phyloP scores from a whole-genome alignment of 1,140 invertebrate species.

The Coelopa frigida region DNA sequence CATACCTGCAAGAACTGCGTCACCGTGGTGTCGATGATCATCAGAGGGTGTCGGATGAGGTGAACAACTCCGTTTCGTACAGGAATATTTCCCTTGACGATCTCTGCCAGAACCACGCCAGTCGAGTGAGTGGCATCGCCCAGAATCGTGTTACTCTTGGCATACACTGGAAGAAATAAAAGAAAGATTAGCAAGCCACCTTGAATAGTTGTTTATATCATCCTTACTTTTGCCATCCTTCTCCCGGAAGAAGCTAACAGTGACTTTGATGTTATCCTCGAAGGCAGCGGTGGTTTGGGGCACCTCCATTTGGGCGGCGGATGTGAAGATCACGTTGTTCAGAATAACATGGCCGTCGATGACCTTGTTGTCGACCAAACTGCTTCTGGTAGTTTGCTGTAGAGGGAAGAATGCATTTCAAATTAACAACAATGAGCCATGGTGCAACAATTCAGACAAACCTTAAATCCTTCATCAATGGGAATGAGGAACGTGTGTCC shows the following conservation, averaged over 20 bases:
- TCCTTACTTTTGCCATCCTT: constrained; percentile 55
- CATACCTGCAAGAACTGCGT: constrained; percentile 78
- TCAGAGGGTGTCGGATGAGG: constrained; percentile 80
- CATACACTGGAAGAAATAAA: constrained; percentile 60
- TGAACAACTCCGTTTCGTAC: constrained; percentile 88
- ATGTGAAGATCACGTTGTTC: constrained; percentile 76
- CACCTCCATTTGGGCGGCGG: constrained; percentile 61
- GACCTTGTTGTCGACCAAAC: constrained; percentile 70
- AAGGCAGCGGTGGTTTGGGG: constrained; percentile 73
- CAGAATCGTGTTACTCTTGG: constrained; percentile 78
- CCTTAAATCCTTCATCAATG: constrained; percentile 81
- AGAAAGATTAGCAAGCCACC: background rate
- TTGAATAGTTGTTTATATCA: background rate
- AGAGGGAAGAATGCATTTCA: constrained; percentile 15
- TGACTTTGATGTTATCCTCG: constrained; percentile 73
- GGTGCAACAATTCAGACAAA: constrained; percentile 41
- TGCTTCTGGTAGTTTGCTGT: constrained; percentile 48
- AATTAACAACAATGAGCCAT: background rate
- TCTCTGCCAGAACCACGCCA: constrained; percentile 78
- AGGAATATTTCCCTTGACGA: constrained; percentile 85
- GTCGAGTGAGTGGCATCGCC: constrained; percentile 65
- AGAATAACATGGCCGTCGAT: constrained; percentile 88
- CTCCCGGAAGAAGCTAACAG: constrained; percentile 61
- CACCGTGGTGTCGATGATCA: constrained; percentile 80
- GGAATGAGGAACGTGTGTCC: constrained; percentile 83